Evolutionary conservation across 2,797 vertebrate genomes (phyloP).

Genomic region (Xyrichtys novacula): DNA sequence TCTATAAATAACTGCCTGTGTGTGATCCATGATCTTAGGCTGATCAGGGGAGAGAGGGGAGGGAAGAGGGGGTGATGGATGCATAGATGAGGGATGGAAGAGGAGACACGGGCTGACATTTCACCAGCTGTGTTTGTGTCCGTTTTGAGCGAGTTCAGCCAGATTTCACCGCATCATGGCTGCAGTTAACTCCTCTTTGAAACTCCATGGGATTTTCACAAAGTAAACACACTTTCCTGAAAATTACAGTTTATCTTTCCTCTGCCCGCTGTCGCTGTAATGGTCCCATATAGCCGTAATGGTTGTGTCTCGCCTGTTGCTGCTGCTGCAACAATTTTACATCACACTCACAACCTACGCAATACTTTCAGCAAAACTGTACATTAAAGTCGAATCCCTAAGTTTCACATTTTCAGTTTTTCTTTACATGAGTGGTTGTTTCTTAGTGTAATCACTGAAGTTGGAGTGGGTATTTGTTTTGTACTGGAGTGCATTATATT

Average conservation of each 20-base stretch:
- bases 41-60: conserved; percentile 24
- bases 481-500: too few relatives aligned
- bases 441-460: too few relatives aligned
- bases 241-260: conserved; percentile 54
- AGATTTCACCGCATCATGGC: conserved; percentile 33
- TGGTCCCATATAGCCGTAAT: background rate
- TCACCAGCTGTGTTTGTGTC: conserved; percentile 32
- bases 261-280: conserved; percentile 18
- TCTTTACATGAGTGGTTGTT: too few relatives aligned
- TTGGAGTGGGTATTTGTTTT: too few relatives aligned
- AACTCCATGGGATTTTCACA: conserved; percentile 31
- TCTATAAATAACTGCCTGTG: conserved; percentile 75
- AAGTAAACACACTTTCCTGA: conserved; percentile 55
- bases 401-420: too few relatives aligned
- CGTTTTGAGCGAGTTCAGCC: conserved; percentile 18
- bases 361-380: too few relatives aligned
- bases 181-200: conserved; percentile 5
- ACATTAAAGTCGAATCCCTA: too few relatives aligned
- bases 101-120: conserved; percentile 25
- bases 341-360: too few relatives aligned
- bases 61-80: conserved; percentile 43
- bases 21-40: conserved; percentile 68
- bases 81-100: conserved; percentile 24
- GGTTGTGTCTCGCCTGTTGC: too few relatives aligned
- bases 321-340: too few relatives aligned